Base-by-base conservation (phyloP, 2,797 vertebrate genomes). In the Sus cebifrons region DNA sequence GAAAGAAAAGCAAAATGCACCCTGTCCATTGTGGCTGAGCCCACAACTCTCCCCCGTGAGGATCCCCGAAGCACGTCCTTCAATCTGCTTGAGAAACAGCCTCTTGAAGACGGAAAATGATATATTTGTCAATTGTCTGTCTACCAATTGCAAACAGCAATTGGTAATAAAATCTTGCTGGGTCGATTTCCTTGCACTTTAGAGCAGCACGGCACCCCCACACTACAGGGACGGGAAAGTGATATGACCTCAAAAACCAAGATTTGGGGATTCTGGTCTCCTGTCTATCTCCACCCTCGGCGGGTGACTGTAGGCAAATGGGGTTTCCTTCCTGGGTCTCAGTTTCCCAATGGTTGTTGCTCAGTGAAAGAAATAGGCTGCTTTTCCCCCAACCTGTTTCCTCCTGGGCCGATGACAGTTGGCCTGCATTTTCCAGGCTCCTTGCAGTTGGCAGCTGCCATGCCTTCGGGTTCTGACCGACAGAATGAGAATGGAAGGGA, bases 1-100 rank as follows among this genome's bases (percentile, higher is more conserved):
- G 29, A 52, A 36, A 44, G 20, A 54, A 56, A 52, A 6, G 36
- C 54, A 56, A 18, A 27, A 2, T 2, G 60, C 12, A 29, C 15
- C 25, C 12, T 1, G 9, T 27, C 44, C 11, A 4, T 8, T 0
- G 9, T 32, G 40, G 18, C 8, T n/a, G 6, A 44, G 52, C 5
- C 49, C 82, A 44, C 54, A 10, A 32, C 13, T 52, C 12, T 17
- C 56, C 71, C 23, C 58, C 67, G 56, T 32, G 0, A n/a, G 15
- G 16, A 2, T 40, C 1, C 27, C 32, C 6, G 15, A 2, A 21
- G 25, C 44, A 27, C 17, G 1, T 15, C 16, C 20, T 36, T 9
- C 7, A 6, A 15, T 75, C 25, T n/a, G 17, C 32, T 58, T 56
- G 17, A 44, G 36, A 93, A 79, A 25, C 0, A 40, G 56, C 29